Conservation (phyloP, 2,113 vertebrate genomes). For the zebrafish (Danio rerio) region DNA sequence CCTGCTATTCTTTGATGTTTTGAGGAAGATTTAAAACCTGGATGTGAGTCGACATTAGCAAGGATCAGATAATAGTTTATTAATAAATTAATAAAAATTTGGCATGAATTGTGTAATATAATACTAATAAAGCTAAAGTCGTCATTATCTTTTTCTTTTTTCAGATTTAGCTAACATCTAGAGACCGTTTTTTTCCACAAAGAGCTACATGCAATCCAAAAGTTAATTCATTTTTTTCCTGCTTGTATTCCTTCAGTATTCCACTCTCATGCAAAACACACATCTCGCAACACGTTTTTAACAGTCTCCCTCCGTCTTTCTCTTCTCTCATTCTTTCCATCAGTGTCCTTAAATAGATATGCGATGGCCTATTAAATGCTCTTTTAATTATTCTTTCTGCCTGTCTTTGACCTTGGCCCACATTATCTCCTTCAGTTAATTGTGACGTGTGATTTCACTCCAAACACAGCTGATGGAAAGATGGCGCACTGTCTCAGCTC, state of each 20-base stretch:
- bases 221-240: background rate
- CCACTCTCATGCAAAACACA: background rate
- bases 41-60: too few species aligned
- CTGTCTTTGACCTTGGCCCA: conserved; percentile 69
- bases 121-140: too few species aligned
- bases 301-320: background rate
- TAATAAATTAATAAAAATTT: too few species aligned
- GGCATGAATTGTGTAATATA: too few species aligned
- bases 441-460: conserved; percentile 71
- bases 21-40: too few species aligned
- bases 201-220: background rate
- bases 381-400: conserved; percentile 76
- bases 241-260: background rate
- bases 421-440: conserved; percentile 75
- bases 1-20: too few species aligned
- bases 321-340: conserved; percentile 27
- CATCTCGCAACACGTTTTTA: background rate
- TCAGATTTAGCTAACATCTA: background rate
- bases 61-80: too few species aligned
- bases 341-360: conserved; percentile 72
- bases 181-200: background rate
- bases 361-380: conserved; percentile 74
- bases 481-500: background rate
- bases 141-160: background rate
- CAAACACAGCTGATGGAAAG: conserved; percentile 19